Conservation (phyloP, 2,113 vertebrate species). For the Todiramphus saurophagus region DNA sequence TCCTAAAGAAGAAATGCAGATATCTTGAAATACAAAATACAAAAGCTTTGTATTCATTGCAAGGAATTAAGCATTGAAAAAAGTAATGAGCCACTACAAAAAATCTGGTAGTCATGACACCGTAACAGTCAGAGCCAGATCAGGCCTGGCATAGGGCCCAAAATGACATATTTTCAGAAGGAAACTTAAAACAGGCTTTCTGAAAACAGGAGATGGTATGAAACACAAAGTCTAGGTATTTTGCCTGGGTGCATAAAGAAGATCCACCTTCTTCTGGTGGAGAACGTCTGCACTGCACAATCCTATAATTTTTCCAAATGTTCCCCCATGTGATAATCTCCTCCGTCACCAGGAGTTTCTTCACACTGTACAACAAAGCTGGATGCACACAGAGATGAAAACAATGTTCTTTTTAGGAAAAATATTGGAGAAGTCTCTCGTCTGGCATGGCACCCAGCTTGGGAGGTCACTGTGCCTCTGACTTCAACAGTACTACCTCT, state of each 20-base stretch:
- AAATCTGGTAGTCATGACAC: not conserved
- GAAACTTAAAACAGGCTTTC: not conserved
- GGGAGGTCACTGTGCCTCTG: not conserved
- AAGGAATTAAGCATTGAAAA: not conserved
- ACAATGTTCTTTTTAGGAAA: not conserved
- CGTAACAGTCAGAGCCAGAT: not conserved
- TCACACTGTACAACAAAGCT: not conserved
- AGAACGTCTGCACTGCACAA: not conserved
- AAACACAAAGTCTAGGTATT: not conserved
- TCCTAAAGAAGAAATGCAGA: not conserved
- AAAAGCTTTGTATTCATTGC: not conserved
- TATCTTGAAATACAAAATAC: not conserved
- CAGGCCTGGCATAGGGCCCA: not conserved
- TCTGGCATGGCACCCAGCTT: not conserved
- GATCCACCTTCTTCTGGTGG: not conserved
- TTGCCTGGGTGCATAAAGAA: not conserved
- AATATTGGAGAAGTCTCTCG: not conserved
- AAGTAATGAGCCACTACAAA: not conserved
- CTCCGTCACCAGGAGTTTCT: not conserved
- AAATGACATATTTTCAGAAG: not conserved
- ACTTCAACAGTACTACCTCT: not conserved
- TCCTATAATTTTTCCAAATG: not conserved
- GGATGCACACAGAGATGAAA: not conserved
- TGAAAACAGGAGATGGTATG: not conserved
- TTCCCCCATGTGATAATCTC: not conserved